phyloP scores from a whole-genome alignment of 2,888 invertebrate genomes.

The Oscheius sp. region DNA sequence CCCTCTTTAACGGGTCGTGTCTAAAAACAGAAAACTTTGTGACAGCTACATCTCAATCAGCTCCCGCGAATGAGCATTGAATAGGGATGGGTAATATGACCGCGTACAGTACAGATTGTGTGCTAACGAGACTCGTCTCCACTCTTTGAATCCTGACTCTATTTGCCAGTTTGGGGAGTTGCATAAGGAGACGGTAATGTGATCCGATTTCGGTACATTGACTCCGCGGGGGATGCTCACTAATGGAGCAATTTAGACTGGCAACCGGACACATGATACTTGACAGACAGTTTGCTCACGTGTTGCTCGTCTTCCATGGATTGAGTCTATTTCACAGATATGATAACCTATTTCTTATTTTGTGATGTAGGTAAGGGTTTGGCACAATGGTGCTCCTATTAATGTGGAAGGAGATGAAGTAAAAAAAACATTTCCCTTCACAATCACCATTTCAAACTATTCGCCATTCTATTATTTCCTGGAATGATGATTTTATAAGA shows the following conservation, averaged over 20 bases:
- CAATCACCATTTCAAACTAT: no score
- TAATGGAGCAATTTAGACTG: slow-evolving; percentile 36
- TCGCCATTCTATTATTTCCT: not conserved
- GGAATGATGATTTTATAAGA: not conserved
- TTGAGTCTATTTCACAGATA: slow-evolving; percentile 8
- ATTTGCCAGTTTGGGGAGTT: slow-evolving; percentile 31
- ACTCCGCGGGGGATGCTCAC: slow-evolving; percentile 35
- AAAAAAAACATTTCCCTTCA: no score
- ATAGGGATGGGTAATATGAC: not conserved
- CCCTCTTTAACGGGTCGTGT: slow-evolving; percentile 31
- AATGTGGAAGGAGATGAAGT: no score
- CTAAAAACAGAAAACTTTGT: not conserved
- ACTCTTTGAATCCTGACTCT: slow-evolving; percentile 24
- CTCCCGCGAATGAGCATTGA: not conserved
- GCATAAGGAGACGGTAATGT: slow-evolving; percentile 37
- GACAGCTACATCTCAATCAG: not conserved
- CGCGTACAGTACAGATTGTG: slow-evolving; percentile 6
- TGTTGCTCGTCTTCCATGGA: slow-evolving; percentile 1
- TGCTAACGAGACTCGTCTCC: not conserved
- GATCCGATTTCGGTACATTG: slow-evolving; percentile 32
- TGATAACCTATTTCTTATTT: not conserved
- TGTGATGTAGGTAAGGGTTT: no score
- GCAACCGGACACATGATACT: slow-evolving; percentile 34
- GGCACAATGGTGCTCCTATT: no score
- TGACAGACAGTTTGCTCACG: slow-evolving; percentile 28